A percentile compares a stretch with the other conserved stretches of the same genome.
These are phyloP conservation scores for Abrostola triplasia DNA, from an alignment of 2,888 invertebrate species.

Conservation along the genomic window DNA sequence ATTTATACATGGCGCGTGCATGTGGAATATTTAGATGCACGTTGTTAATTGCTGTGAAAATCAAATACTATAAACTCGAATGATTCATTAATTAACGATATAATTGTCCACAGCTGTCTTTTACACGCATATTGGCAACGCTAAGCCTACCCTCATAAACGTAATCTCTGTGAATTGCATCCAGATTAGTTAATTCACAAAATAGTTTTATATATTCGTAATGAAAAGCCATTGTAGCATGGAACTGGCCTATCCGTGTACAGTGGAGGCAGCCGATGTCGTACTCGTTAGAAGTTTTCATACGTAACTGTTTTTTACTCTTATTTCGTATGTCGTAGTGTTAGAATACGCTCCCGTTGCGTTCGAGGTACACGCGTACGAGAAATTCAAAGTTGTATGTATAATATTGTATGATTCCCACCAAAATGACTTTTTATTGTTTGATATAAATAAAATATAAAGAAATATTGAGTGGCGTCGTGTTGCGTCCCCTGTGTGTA, in stretches of 20 bases:
- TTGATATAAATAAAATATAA: conserved; percentile 30
- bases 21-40: conserved; percentile 28
- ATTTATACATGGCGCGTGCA: conserved; percentile 29
- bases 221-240: conserved; percentile 36
- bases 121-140: conserved; percentile 21
- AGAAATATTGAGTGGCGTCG: conserved; percentile 35
- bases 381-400: conserved; percentile 41
- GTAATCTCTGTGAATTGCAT: conserved; percentile 24
- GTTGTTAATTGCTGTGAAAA: conserved; percentile 20
- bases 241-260: conserved; percentile 61
- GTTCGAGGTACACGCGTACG: conserved; percentile 56
- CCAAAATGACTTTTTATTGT: conserved; percentile 55
- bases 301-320: conserved; percentile 79
- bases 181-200: conserved; percentile 30
- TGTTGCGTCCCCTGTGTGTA: conserved; percentile 50
- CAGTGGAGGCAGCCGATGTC: conserved; percentile 52
- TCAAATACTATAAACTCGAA: conserved; percentile 14
- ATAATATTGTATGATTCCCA: conserved; percentile 60
- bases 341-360: conserved; percentile 64
- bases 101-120: conserved; percentile 5
- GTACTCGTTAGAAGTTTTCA: conserved; percentile 74
- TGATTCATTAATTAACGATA: neutral
- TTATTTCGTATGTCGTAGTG: conserved; percentile 74
- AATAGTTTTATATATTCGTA: conserved; percentile 35
- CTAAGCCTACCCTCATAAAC: conserved; percentile 25